A percentile compares a stretch with the other conserved stretches of the same genome.
Conservation (phyloP, 2,888 invertebrate genomes). For the Xestoiulus laeticollis region DNA sequence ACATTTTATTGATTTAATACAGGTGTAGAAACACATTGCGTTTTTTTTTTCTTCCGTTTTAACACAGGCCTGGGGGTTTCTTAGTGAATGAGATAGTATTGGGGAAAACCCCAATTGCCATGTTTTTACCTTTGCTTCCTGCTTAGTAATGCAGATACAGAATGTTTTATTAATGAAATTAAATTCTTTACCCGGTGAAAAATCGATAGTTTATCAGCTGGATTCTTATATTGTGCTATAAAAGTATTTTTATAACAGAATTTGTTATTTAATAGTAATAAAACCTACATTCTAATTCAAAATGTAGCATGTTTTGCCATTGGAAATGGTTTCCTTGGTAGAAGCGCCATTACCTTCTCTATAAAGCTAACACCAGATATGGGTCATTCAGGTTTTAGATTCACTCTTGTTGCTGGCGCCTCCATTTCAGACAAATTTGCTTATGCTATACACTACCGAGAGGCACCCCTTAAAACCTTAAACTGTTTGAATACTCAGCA, state of each 20-base stretch:
- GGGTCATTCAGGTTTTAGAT: not conserved
- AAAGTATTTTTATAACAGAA: not conserved
- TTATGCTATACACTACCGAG: too few species aligned
- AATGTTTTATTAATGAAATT: not conserved
- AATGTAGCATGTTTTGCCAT: too few species aligned
- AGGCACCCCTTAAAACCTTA: too few species aligned
- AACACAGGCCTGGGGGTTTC: not conserved
- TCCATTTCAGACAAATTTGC: too few species aligned
- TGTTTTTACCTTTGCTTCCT: not conserved
- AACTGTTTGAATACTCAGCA: too few species aligned
- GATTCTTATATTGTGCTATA: not conserved
- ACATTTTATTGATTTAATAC: not conserved
- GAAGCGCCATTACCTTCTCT: not conserved
- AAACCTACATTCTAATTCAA: not conserved
- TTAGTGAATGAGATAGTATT: not conserved
- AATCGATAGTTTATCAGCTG: not conserved
- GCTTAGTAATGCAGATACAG: not conserved
- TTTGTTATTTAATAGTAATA: not conserved
- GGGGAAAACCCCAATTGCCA: slow-evolving; percentile 1
- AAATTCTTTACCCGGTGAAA: not conserved
- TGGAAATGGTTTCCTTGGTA: not conserved
- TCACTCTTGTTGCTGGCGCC: not conserved
- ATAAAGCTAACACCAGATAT: not conserved
- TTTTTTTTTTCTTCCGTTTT: not conserved
- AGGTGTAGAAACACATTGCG: not conserved